Evolutionary conservation across 2,888 invertebrate species (phyloP).

Genomic region (Leucophenga maculata): DNA sequence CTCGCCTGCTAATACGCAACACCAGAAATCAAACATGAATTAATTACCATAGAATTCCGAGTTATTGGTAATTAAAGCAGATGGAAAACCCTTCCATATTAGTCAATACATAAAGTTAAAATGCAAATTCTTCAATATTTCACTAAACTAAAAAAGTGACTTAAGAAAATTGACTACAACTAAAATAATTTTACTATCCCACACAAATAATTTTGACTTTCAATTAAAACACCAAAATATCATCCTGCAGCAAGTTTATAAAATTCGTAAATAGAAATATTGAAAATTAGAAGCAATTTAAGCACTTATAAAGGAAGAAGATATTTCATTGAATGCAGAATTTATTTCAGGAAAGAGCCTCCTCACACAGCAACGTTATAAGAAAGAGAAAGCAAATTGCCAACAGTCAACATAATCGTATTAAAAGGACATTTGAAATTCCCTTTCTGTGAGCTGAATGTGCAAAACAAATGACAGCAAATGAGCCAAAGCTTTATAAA

Average conservation of each 20-base stretch:
- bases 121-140: too few relatives aligned
- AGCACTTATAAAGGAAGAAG: not conserved
- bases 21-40: too few relatives aligned
- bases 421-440: slow-evolving; percentile 38
- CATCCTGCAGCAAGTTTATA: not conserved
- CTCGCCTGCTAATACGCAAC: too few relatives aligned
- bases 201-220: too few relatives aligned
- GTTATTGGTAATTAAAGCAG: too few relatives aligned
- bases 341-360: not conserved
- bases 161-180: too few relatives aligned
- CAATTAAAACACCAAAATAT: too few relatives aligned
- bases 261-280: not conserved
- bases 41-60: too few relatives aligned
- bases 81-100: too few relatives aligned
- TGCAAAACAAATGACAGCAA: slow-evolving; percentile 34
- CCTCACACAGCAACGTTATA: slow-evolving; percentile 37
- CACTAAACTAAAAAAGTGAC: too few relatives aligned
- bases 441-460: slow-evolving; percentile 43
- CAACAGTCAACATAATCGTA: slow-evolving; percentile 35
- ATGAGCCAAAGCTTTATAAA: not conserved
- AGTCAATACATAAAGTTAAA: too few relatives aligned
- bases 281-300: slow-evolving; percentile 31
- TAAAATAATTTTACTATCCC: too few relatives aligned
- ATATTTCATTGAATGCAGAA: not conserved
- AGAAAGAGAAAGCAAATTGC: slow-evolving; percentile 30